A percentile compares a stretch with the other conserved stretches of the same genome.
These are phyloP conservation scores for Poecilia latipinna DNA, from an alignment of 2,113 vertebrate genomes.

Conservation along the genomic window DNA sequence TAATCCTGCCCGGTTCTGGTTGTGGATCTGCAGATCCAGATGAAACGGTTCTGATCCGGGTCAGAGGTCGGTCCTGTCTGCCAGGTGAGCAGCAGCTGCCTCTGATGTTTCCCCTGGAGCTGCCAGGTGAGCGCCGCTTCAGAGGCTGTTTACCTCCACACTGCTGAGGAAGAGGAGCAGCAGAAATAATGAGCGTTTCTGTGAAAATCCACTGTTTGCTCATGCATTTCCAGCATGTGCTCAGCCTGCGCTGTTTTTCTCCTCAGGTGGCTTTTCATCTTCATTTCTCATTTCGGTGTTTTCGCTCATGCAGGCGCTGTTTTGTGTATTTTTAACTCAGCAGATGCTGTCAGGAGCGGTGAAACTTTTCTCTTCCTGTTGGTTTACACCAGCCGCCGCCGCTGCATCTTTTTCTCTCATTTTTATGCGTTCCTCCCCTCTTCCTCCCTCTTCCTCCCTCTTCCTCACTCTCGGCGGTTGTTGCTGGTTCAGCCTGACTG, in stretches of 20 bases:
- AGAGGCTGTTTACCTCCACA: slow-evolving; percentile 61
- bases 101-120: too few relatives aligned
- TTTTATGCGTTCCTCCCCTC: slow-evolving; percentile 46
- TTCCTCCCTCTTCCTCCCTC: slow-evolving; percentile 17
- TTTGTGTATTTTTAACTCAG: slow-evolving; percentile 68
- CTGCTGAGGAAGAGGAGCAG: neutral
- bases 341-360: slow-evolving; percentile 44
- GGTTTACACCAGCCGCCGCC: slow-evolving; percentile 7
- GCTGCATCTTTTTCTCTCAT: slow-evolving; percentile 16
- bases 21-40: too few relatives aligned
- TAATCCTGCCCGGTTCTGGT: too few relatives aligned
- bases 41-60: too few relatives aligned
- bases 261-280: slow-evolving; percentile 64
- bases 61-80: too few relatives aligned
- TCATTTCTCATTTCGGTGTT: slow-evolving; percentile 1
- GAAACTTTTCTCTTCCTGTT: slow-evolving; percentile 41
- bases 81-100: too few relatives aligned
- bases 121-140: too few relatives aligned
- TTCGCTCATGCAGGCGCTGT: slow-evolving; percentile 12
- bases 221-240: slow-evolving; percentile 45
- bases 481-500: slow-evolving; percentile 96
- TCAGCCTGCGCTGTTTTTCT: slow-evolving; percentile 42
- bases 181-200: slow-evolving; percentile 48
- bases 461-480: slow-evolving; percentile 74
- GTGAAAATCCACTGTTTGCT: slow-evolving; percentile 73